Evolutionary conservation across 2,113 vertebrate genomes (phyloP).

Genomic region (Rhizomys pruinosus): DNA sequence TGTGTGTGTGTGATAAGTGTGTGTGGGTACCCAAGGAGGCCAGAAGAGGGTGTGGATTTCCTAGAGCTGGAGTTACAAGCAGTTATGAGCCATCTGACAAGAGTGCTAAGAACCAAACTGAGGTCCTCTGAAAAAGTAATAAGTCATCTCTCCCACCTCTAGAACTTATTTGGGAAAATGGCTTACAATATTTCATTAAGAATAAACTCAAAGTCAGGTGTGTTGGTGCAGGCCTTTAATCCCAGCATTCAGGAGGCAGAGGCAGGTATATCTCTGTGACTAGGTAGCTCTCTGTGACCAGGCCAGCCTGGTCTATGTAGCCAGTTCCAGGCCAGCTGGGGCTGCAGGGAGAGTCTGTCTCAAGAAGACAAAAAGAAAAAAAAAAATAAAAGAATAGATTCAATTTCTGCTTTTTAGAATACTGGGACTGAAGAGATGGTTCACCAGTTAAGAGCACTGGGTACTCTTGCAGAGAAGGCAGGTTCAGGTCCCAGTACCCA

Average conservation of each 20-base stretch:
- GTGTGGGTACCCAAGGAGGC: too few species aligned
- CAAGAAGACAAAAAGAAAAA: not conserved
- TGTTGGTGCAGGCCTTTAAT: too few species aligned
- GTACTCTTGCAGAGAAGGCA: too few species aligned
- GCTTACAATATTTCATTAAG: slow-evolving; percentile 47
- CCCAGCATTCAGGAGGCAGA: too few species aligned
- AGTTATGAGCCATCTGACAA: not conserved
- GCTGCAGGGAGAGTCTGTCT: too few species aligned
- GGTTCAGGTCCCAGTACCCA: too few species aligned
- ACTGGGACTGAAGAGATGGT: too few species aligned
- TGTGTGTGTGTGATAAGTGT: not conserved
- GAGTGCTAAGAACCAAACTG: not conserved
- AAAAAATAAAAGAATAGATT: not conserved
- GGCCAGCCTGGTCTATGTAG: too few species aligned
- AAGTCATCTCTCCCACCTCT: not conserved
- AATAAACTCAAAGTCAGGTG: not conserved
- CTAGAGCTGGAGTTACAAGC: not conserved
- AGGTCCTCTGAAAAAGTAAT: not conserved
- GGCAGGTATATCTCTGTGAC: too few species aligned
- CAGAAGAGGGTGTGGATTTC: not conserved
- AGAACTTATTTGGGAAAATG: not conserved
- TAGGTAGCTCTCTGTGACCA: too few species aligned
- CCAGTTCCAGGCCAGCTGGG: too few species aligned
- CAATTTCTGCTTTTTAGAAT: not conserved
- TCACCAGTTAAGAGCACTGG: too few species aligned